Conservation (phyloP, 2,797 vertebrate species). For the Columba guinea region DNA sequence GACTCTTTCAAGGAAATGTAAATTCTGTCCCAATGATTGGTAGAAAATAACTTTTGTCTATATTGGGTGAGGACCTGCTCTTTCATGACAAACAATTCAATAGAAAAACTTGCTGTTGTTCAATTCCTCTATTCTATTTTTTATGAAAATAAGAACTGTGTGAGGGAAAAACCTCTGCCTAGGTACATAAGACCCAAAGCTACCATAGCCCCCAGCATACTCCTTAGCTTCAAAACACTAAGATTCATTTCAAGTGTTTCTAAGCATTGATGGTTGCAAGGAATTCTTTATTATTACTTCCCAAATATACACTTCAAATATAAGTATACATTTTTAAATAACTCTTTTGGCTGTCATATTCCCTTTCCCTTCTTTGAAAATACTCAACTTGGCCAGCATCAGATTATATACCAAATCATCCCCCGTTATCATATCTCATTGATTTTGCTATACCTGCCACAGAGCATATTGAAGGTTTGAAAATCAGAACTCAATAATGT, state of each 20-base stretch:
- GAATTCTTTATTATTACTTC: background rate
- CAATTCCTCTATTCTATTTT: background rate
- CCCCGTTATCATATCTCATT: slow-evolving; percentile 8
- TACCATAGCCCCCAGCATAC: background rate
- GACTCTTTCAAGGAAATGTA: background rate
- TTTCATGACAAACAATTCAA: background rate
- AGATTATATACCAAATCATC: slow-evolving; percentile 30
- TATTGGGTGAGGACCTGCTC: background rate
- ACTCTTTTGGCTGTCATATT: background rate
- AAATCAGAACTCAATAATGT: slow-evolving; percentile 47
- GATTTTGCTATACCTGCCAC: slow-evolving; percentile 35
- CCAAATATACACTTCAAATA: background rate
- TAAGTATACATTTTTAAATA: background rate
- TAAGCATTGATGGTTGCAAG: background rate
- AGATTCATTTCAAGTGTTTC: background rate
- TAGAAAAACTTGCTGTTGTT: background rate
- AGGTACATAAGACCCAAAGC: background rate
- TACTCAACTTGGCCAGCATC: background rate
- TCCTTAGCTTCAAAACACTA: background rate
- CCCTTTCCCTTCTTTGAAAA: background rate
- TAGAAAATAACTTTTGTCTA: background rate
- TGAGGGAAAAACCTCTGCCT: background rate
- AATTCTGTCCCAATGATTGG: background rate
- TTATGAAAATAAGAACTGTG: background rate
- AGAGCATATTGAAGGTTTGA: slow-evolving; percentile 16